Evolutionary conservation across 2,113 vertebrate species (phyloP), one percentile per base, ranked within the genome.

Genomic region (Xenopus tropicalis): DNA sequence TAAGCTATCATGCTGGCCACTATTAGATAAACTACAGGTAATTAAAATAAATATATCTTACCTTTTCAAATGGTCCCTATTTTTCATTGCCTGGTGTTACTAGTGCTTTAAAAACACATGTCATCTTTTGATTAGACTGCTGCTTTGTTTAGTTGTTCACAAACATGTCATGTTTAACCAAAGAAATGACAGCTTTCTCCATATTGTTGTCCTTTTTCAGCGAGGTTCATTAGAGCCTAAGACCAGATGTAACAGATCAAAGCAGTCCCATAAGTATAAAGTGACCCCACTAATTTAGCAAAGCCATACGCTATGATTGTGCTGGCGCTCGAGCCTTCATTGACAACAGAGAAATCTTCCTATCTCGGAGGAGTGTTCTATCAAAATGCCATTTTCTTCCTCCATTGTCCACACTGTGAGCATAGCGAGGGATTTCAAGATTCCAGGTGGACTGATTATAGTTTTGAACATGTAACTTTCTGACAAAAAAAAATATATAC

Each of bases 331-430:
- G 78, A 81, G 78, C 81, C 83, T 82, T 48, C 80, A 79, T 13
- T 83, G 83, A 85, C 84, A 82, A 84, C 79, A 85, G 79, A 85
- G 80, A 79, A 82, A 84, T 76, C 69, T 70, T 57, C 78, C 76
- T 80, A 81, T 87, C 86, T 85, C 85, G 62, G 46, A 87, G 85
- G 84, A 86, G 71, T 79, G 0, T 52, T 85, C 83, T 84, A 86
- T 86, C 85, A 86, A 87, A 87, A 86, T 84, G 83, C 82, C 86
- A 85, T 82, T 86, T 86, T 86, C 84, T 83, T 84, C 82, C 82
- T 82, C 79, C 71, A 58, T 65, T 71, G 85, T 83, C 86, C 83
- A 64, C 81, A 84, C 83, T 0, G 12, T 77, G 66, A 6, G 1
- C 74, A 82, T 81, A 87, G 80, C 83, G 19, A 81, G 84, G 83